Evolutionary conservation across 1,140 invertebrate species (phyloP).

Genomic region (Parapsyche elsis): DNA sequence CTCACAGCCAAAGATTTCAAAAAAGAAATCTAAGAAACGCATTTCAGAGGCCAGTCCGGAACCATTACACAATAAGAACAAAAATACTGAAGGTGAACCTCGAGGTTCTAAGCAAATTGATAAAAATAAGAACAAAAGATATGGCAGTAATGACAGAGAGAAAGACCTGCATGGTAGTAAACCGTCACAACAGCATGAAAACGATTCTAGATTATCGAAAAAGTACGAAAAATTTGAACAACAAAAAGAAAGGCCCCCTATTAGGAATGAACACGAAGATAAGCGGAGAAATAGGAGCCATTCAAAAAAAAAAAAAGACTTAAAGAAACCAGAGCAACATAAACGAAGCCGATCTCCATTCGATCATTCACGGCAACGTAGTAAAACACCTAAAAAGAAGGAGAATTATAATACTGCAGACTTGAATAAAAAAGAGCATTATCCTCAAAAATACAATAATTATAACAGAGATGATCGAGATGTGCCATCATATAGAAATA

Average conservation of each 20-base stretch:
- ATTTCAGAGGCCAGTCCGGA: conserved; percentile 42
- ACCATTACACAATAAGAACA: conserved; percentile 16
- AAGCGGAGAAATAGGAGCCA: conserved; percentile 40
- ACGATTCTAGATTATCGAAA: conserved; percentile 41
- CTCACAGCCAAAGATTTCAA: conserved; percentile 50
- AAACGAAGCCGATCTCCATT: conserved; percentile 45
- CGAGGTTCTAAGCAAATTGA: conserved; percentile 27
- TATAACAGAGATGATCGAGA: conserved; percentile 44
- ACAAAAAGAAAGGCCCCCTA: conserved; percentile 16
- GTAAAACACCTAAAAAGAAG: conserved; percentile 46
- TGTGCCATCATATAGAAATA: conserved; percentile 20
- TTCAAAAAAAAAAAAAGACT: conserved; percentile 47
- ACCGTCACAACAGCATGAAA: neutral
- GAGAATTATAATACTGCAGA: conserved; percentile 35
- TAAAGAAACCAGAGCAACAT: conserved; percentile 36
- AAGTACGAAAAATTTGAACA: conserved; percentile 39
- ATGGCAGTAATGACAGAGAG: conserved; percentile 31
- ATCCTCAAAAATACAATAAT: conserved; percentile 13
- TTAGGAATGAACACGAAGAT: conserved; percentile 47
- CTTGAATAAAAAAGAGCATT: conserved; percentile 31
- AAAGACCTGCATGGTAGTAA: neutral
- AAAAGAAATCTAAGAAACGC: conserved; percentile 52
- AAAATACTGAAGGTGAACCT: conserved; percentile 31
- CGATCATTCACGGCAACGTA: conserved; percentile 34
- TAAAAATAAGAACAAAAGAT: conserved; percentile 50